phyloP scores from a whole-genome alignment of 1,140 invertebrate species.

The Zaprionus inermis region DNA sequence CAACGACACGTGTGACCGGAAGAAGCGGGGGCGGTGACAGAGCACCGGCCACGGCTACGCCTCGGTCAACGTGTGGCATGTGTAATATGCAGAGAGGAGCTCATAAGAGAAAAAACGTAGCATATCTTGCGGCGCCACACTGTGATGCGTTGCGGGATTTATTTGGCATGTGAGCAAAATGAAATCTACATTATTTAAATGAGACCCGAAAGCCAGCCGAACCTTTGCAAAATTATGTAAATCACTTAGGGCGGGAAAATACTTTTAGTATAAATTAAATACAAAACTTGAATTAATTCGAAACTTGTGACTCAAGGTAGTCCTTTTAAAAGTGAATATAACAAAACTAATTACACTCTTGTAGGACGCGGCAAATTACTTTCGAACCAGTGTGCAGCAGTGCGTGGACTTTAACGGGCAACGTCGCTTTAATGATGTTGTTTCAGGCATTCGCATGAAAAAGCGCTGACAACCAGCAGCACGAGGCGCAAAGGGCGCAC shows the following conservation, averaged over 20 bases:
- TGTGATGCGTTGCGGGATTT: constrained; percentile 24
- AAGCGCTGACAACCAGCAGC: constrained; percentile 42
- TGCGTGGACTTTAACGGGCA: constrained; percentile 25
- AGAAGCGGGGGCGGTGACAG: constrained; percentile 15
- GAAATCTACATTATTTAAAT: neutral
- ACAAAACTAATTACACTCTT: neutral
- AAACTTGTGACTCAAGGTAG: neutral
- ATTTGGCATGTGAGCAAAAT: neutral
- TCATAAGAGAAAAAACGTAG: constrained; percentile 24
- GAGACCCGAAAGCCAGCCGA: neutral
- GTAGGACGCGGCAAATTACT: neutral
- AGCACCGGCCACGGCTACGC: too few species aligned
- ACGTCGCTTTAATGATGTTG: constrained; percentile 47
- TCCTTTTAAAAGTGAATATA: neutral
- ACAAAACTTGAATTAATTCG: neutral
- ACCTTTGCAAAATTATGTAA: constrained; percentile 3
- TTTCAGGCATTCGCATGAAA: constrained; percentile 43
- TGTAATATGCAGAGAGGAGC: constrained; percentile 43
- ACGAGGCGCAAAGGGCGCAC: constrained; percentile 4
- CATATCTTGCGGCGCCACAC: constrained; percentile 33
- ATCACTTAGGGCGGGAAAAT: neutral
- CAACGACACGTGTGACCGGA: constrained; percentile 39
- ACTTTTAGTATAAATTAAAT: neutral
- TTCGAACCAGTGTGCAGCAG: constrained; percentile 26
- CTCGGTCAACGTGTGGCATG: constrained; percentile 58